Percentiles rank a stretch among this genome's conserved stretches.
Evolutionary conservation across 2,797 vertebrate species (phyloP).

Genomic region (Chaetophractus vellerosus): DNA sequence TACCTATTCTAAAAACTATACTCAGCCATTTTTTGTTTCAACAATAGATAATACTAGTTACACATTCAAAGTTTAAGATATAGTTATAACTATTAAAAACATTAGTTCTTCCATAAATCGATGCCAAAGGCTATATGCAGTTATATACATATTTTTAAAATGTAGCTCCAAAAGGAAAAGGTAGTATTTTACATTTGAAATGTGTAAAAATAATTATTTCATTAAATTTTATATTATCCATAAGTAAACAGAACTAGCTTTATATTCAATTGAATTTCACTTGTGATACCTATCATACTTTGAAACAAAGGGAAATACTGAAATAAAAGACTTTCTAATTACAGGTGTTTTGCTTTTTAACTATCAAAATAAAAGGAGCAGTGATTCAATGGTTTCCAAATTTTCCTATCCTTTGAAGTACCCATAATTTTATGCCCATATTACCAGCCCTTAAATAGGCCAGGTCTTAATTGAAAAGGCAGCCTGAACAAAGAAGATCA

Average conservation of each 20-base stretch:
- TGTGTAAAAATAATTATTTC: constrained; percentile 38
- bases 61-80: constrained; percentile 33
- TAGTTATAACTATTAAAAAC: constrained; percentile 57
- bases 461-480: constrained; percentile 14
- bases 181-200: constrained; percentile 1
- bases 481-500: neutral
- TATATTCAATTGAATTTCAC: constrained; percentile 42
- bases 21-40: constrained; percentile 46
- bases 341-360: constrained; percentile 9
- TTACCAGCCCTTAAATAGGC: neutral
- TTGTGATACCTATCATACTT: constrained; percentile 44
- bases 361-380: constrained; percentile 28
- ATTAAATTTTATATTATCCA: neutral
- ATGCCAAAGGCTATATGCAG: constrained; percentile 31
- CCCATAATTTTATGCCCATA: neutral
- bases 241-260: constrained; percentile 52
- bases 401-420: neutral
- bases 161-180: constrained; percentile 22
- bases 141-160: constrained; percentile 56
- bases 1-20: constrained; percentile 78
- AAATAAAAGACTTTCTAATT: constrained; percentile 21
- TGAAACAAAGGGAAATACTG: constrained; percentile 35
- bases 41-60: constrained; percentile 41
- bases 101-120: constrained; percentile 38
- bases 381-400: constrained; percentile 16